A percentile compares a stretch with the other conserved stretches of the same genome.
phyloP scores from a whole-genome alignment of 2,888 invertebrate genomes.

The Abscondita cerata region DNA sequence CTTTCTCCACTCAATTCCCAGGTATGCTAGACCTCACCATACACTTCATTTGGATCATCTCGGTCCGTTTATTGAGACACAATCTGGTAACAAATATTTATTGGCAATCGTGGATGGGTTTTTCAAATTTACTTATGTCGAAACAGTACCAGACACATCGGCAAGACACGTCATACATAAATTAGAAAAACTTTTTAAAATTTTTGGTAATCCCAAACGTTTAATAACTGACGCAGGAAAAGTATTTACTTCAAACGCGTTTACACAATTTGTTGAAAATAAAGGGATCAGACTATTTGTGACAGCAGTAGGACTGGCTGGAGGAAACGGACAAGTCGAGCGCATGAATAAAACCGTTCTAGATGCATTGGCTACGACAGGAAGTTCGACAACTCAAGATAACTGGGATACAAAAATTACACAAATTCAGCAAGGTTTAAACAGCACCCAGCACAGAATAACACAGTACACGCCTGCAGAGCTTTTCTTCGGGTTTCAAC shows the following conservation, averaged over 20 bases:
- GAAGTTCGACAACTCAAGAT: no score
- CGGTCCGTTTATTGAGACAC: not conserved
- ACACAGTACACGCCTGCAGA: constrained; percentile 9
- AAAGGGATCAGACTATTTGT: not conserved
- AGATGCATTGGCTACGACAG: not conserved
- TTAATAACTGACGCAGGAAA: not conserved
- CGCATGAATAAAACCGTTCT: not conserved
- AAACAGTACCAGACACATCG: not conserved
- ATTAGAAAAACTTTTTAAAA: not conserved
- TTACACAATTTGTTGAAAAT: not conserved
- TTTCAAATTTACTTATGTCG: not conserved
- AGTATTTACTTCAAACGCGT: not conserved
- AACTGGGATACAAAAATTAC: not conserved
- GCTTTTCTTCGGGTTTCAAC: not conserved
- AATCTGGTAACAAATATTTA: not conserved
- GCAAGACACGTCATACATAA: not conserved
- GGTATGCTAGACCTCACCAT: constrained; percentile 6
- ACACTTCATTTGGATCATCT: not conserved
- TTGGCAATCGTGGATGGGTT: not conserved
- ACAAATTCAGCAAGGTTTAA: not conserved
- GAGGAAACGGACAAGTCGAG: not conserved
- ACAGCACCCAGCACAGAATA: constrained; percentile 5
- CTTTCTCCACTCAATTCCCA: constrained; percentile 11
- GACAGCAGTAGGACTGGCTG: not conserved
- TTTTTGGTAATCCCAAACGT: not conserved